These are phyloP conservation scores for Tetraodon nigroviridis DNA, from an alignment of 2,113 vertebrate genomes.

Conservation along the genomic window DNA sequence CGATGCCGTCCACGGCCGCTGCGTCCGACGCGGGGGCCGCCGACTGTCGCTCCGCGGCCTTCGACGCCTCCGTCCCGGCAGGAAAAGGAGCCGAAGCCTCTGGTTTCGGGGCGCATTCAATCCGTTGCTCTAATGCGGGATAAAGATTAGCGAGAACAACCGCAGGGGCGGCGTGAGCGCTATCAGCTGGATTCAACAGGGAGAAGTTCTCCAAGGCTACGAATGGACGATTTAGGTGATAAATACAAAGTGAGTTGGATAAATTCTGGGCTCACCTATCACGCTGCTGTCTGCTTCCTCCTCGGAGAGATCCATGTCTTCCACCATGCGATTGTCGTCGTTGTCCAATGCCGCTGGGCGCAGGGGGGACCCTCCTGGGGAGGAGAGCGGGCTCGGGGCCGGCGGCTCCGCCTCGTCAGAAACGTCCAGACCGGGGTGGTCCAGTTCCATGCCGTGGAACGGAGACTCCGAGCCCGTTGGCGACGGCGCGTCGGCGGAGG, in stretches of 20 bases:
- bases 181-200: no score
- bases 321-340: conserved; percentile 86
- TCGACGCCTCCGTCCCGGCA: conserved; percentile 26
- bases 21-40: conserved; percentile 5
- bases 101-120: conserved; percentile 53
- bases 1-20: conserved; percentile 79
- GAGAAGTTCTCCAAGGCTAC: no score
- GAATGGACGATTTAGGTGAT: no score
- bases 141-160: conserved; percentile 5
- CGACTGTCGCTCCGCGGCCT: conserved; percentile 13
- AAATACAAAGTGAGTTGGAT: background rate
- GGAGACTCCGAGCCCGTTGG: conserved; percentile 93
- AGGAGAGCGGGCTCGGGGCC: conserved; percentile 70
- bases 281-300: conserved; percentile 77
- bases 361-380: conserved; percentile 60
- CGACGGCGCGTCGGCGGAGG: conserved; percentile 88
- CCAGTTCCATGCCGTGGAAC: conserved; percentile 78
- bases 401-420: conserved; percentile 63
- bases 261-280: conserved; percentile 75
- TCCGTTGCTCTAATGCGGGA: conserved; percentile 81
- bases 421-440: conserved; percentile 58
- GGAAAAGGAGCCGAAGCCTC: conserved; percentile 41
- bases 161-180: no score
- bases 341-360: conserved; percentile 32
- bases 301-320: conserved; percentile 97